phyloP scores from a whole-genome alignment of 2,888 invertebrate species.

The Leptinotarsa peninsularis region DNA sequence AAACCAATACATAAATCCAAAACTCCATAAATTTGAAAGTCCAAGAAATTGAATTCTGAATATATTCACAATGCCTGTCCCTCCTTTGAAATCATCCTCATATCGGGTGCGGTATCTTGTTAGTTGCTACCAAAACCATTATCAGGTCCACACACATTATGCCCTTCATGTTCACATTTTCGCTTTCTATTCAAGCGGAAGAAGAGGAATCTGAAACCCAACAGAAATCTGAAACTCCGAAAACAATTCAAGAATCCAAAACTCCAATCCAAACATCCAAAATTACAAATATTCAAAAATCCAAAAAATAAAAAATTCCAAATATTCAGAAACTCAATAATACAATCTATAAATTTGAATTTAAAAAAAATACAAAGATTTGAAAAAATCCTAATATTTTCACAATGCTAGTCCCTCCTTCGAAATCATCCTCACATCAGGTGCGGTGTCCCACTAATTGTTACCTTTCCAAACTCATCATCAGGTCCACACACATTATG shows the following conservation, averaged over 20 bases:
- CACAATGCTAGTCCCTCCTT: neutral
- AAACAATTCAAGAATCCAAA: too few species aligned
- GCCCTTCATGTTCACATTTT: neutral
- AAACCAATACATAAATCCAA: too few species aligned
- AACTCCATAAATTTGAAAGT: too few species aligned
- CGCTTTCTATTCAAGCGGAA: slow-evolving; percentile 40
- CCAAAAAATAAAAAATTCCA: too few species aligned
- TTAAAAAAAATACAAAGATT: too few species aligned
- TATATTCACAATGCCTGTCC: neutral
- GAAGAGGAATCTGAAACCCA: slow-evolving; percentile 37
- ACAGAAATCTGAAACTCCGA: neutral
- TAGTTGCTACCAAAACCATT: neutral
- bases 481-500: neutral
- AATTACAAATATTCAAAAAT: too few species aligned
- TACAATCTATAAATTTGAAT: too few species aligned
- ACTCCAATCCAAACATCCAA: neutral
- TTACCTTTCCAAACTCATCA: neutral
- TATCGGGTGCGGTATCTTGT: neutral
- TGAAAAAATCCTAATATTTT: neutral
- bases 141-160: slow-evolving; percentile 5
- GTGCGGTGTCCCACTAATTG: neutral
- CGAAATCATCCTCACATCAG: neutral
- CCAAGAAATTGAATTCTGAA: too few species aligned
- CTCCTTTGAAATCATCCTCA: too few species aligned
- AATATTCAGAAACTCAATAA: too few species aligned